These are phyloP conservation scores for Drosophila tani DNA, from an alignment of 1,140 invertebrate genomes.

Conservation along the genomic window DNA sequence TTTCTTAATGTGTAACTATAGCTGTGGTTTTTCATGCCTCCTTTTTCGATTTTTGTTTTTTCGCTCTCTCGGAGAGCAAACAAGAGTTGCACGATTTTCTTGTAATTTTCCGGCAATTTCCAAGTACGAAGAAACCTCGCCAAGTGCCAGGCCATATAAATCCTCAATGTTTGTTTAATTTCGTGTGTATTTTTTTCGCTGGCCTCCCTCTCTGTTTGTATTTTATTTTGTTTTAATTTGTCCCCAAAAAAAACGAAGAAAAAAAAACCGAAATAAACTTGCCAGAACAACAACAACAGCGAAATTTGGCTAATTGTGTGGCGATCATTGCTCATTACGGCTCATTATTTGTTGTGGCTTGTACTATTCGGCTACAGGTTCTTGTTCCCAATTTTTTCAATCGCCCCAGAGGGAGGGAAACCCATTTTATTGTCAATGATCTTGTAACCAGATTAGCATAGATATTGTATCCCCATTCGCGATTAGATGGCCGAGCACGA, in stretches of 20 bases:
- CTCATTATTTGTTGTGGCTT: conserved; percentile 70
- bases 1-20: conserved; percentile 1
- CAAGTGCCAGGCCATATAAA: conserved; percentile 64
- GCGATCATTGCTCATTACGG: conserved; percentile 81
- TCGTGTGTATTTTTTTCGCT: conserved; percentile 59
- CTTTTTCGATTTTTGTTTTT: conserved; percentile 41
- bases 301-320: conserved; percentile 80
- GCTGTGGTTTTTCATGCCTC: conserved; percentile 58
- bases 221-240: conserved; percentile 78
- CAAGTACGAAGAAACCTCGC: conserved; percentile 43
- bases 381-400: conserved; percentile 67
- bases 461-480: conserved; percentile 78
- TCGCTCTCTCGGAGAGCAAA: conserved; percentile 59
- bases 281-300: conserved; percentile 36
- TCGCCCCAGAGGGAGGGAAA: conserved; percentile 24
- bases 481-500: conserved; percentile 77
- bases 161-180: conserved; percentile 80
- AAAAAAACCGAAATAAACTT: conserved; percentile 51
- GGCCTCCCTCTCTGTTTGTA: conserved; percentile 25
- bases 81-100: conserved; percentile 81
- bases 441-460: conserved; percentile 80
- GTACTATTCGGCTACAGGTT: conserved; percentile 67
- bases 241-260: conserved; percentile 31
- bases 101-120: conserved; percentile 80
- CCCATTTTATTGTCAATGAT: conserved; percentile 81